Evolutionary conservation across 2,888 invertebrate species (phyloP).

Genomic region (Plagodis pulveraria): DNA sequence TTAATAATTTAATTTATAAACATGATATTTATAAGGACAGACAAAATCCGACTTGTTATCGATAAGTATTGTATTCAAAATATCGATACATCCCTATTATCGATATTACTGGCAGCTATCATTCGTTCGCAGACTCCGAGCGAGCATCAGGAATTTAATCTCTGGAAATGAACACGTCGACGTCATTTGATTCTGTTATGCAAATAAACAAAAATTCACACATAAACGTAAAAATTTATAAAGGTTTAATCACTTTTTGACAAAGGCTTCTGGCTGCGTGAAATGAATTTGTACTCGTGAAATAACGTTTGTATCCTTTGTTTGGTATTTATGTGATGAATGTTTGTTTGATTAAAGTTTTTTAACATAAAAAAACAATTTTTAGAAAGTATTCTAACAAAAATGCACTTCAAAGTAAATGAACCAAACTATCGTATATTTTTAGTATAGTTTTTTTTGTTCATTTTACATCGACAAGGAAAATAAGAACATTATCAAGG

Average conservation of each 20-base stretch:
- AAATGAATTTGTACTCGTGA: slow-evolving; percentile 5
- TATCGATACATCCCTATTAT: slow-evolving; percentile 29
- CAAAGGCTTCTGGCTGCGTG: slow-evolving; percentile 1
- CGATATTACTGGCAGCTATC: slow-evolving; percentile 59
- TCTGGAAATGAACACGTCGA: slow-evolving; percentile 51
- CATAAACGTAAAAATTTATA: slow-evolving; percentile 7
- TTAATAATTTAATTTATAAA: no score
- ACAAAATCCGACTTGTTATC: no score
- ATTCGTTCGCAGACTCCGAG: slow-evolving; percentile 52
- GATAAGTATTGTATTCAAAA: no score
- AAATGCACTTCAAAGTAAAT: no score
- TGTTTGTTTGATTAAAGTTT: not conserved
- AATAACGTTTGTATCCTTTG: slow-evolving; percentile 5
- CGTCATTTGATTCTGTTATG: slow-evolving; percentile 44
- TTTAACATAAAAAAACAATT: no score
- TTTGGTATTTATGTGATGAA: not conserved
- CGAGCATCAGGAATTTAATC: slow-evolving; percentile 50
- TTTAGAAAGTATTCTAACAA: no score
- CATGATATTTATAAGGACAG: no score
- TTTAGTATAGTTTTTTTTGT: no score
- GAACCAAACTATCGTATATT: no score
- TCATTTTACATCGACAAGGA: no score
- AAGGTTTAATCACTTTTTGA: slow-evolving; percentile 11
- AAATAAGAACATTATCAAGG: no score
- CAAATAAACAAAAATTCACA: slow-evolving; percentile 40